Evolutionary conservation across 1,140 invertebrate genomes (phyloP), one percentile per base, ranked within the genome.

Genomic region (Heliconius hewitsoni): DNA sequence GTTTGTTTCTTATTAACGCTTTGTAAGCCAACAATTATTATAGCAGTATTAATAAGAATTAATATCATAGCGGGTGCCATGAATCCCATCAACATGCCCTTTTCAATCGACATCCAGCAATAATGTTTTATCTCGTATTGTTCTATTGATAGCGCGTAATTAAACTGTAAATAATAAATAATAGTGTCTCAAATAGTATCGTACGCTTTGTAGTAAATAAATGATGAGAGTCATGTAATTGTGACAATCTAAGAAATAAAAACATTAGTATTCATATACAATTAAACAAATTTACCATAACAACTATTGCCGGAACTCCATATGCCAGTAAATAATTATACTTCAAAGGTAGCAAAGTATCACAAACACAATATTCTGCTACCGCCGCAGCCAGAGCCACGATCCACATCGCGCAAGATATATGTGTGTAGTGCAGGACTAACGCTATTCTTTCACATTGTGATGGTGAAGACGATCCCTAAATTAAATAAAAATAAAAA

Each of bases 31-130:
- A 95, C 85, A 34, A 95, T 94, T 5, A 95, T 93, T 8, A 95
- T 89, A 5, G 92, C 89, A 5, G 95, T 96, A 74, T 95, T 96
- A 76, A 96, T 94, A 71, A 97, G 85, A 70, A 97, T 97, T 19
- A 97, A 89, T 37, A 96, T 89, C 83, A 96, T 96, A 1, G 96
- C 95, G 30, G 97, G 97, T 23, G 96, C 91, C 95, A 97, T 96
- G 83, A 96, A 97, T 30, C 96, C 96, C 82, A 97, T 91, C 8
- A 97, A 94, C 96, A 97, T 97, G 6, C 96, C 96, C 86, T 96
- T 96, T 87, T 96, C 96, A 37, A 97, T 95, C 0, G 96, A 97
- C 94, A 97, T 96, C 96, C 96, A 97, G 87, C 96, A 97, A 84
- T 96, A 97, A 82, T 95, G 95, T 79, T 95, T 95, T 5, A 96